phyloP scores from a whole-genome alignment of 2,888 invertebrate species.

The Choreutis nemorana region DNA sequence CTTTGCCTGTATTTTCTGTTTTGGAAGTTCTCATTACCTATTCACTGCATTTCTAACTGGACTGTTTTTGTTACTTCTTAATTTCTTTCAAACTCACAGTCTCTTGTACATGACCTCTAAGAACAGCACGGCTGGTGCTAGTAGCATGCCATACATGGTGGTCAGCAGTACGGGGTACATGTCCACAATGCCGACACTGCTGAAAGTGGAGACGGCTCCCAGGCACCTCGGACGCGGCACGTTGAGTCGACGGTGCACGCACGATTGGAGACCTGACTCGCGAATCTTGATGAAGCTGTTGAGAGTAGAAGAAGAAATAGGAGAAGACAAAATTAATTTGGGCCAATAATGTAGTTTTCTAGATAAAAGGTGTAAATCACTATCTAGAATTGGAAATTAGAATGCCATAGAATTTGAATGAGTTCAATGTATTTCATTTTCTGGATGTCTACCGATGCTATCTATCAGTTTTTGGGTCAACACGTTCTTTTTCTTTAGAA shows the following conservation, averaged over 20 bases:
- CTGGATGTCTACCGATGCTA: too few species aligned
- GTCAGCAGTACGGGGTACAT: constrained; percentile 60
- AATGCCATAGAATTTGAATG: too few species aligned
- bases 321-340: background rate
- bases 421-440: too few species aligned
- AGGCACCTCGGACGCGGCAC: constrained; percentile 68
- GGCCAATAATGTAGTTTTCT: background rate
- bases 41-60: background rate
- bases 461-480: too few species aligned
- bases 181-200: constrained; percentile 69
- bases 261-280: constrained; percentile 61
- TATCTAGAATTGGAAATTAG: too few species aligned
- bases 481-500: too few species aligned
- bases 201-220: constrained; percentile 63
- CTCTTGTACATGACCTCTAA: constrained; percentile 37
- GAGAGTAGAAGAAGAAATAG: background rate
- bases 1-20: too few species aligned
- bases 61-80: background rate
- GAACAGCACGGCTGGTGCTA: constrained; percentile 41
- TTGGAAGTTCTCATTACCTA: background rate
- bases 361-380: too few species aligned
- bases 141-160: constrained; percentile 49
- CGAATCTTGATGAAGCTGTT: constrained; percentile 50
- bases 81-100: constrained; percentile 26
- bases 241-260: constrained; percentile 62